Percentiles rank a stretch among this genome's conserved stretches.
These are phyloP conservation scores for Caradrina clavipalpis DNA, from an alignment of 2,888 invertebrate genomes.

Conservation along the genomic window DNA sequence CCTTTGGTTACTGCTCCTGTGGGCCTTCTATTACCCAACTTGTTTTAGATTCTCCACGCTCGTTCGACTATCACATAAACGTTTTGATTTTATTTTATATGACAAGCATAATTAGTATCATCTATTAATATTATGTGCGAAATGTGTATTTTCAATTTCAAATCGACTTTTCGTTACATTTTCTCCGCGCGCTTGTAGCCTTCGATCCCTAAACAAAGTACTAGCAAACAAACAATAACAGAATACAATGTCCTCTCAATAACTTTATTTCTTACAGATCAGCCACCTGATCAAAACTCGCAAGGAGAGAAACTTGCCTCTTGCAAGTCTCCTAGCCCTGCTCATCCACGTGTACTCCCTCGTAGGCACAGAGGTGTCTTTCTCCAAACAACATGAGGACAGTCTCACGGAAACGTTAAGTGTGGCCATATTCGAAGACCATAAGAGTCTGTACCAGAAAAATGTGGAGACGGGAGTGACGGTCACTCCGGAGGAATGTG, in stretches of 20 bases:
- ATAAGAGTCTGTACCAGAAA: slow-evolving; percentile 71
- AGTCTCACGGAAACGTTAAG: slow-evolving; percentile 86
- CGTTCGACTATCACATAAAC: no score
- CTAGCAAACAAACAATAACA: neutral
- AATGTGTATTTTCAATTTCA: no score
- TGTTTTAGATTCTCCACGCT: no score
- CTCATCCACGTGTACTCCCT: slow-evolving; percentile 92
- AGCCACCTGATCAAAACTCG: slow-evolving; percentile 90
- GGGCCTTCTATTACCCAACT: no score
- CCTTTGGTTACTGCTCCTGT: no score
- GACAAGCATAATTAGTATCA: no score
- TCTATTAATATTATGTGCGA: no score
- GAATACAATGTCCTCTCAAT: neutral
- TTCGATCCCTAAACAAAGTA: no score
- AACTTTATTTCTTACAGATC: slow-evolving; percentile 80
- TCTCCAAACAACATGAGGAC: slow-evolving; percentile 88
- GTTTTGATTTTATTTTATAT: no score
- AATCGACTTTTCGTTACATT: no score
- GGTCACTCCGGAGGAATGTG: slow-evolving; percentile 78
- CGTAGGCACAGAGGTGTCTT: slow-evolving; percentile 90
- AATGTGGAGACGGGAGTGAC: slow-evolving; percentile 64
- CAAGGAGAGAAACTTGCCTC: slow-evolving; percentile 86
- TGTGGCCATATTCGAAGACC: slow-evolving; percentile 91
- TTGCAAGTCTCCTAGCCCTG: slow-evolving; percentile 91
- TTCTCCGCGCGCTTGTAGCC: no score